Evolutionary conservation across 2,888 invertebrate genomes (phyloP).

Genomic region (Orthonychiurus folsomi): DNA sequence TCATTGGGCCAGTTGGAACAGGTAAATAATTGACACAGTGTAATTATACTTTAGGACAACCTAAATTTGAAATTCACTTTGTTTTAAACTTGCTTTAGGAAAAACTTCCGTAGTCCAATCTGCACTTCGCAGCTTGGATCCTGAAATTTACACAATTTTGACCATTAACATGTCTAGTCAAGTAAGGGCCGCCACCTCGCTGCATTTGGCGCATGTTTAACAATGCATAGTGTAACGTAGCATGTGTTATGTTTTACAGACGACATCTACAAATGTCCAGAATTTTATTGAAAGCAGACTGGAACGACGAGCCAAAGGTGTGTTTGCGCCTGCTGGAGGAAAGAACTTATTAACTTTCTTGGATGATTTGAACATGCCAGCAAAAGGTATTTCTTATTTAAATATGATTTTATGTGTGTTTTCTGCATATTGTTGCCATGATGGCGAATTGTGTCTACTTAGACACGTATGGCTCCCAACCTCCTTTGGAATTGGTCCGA

Average conservation of each 20-base stretch:
- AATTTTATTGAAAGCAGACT: conserved; percentile 75
- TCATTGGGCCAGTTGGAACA: conserved; percentile 79
- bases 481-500: conserved; percentile 71
- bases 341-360: conserved; percentile 77
- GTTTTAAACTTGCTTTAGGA: conserved; percentile 39
- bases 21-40: conserved; percentile 53
- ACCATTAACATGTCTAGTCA: conserved; percentile 81
- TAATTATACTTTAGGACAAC: too few species aligned
- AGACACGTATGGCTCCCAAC: conserved; percentile 79
- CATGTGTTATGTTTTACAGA: too few species aligned
- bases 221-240: too few species aligned
- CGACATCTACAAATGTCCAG: conserved; percentile 72
- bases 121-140: conserved; percentile 55
- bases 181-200: too few species aligned
- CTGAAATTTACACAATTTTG: conserved; percentile 54
- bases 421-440: too few species aligned
- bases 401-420: too few species aligned
- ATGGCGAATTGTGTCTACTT: too few species aligned
- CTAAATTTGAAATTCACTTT: not conserved
- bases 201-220: too few species aligned
- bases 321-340: conserved; percentile 68
- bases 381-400: conserved; percentile 51
- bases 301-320: conserved; percentile 78
- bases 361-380: conserved; percentile 91
- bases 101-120: conserved; percentile 69